phyloP scores from a whole-genome alignment of 2,888 invertebrate genomes.

The Caenorhabditis virilis region DNA sequence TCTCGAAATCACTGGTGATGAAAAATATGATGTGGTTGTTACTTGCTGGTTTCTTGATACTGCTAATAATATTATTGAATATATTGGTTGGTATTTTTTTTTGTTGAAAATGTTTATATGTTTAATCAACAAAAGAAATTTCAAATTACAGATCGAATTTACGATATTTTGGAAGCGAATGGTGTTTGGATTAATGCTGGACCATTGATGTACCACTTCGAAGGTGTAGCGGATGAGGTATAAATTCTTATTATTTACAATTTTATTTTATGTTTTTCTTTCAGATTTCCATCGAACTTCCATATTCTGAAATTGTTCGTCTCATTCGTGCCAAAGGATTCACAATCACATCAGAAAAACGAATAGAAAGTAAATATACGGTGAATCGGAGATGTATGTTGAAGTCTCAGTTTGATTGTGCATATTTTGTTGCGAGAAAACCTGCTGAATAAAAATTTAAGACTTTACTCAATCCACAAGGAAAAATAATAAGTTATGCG shows the following conservation, averaged over 20 bases:
- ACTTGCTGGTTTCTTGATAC: conserved; percentile 99
- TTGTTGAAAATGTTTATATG: neutral
- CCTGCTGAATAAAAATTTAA: neutral
- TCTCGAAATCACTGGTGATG: conserved; percentile 78
- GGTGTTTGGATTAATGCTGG: conserved; percentile 71
- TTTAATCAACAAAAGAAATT: too few species aligned
- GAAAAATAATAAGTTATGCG: neutral
- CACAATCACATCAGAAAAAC: conserved; percentile 21
- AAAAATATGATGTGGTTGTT: conserved; percentile 87
- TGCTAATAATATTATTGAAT: conserved; percentile 91
- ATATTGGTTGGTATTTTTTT: conserved; percentile 75
- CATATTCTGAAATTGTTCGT: conserved; percentile 38
- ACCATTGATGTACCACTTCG: conserved; percentile 82
- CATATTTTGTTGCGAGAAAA: conserved; percentile 39
- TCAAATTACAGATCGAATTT: conserved; percentile 73
- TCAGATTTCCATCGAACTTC: conserved; percentile 38
- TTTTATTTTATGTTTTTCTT: neutral
- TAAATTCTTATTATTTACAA: neutral
- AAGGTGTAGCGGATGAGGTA: conserved; percentile 48
- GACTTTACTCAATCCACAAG: neutral
- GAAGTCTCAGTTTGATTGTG: conserved; percentile 44
- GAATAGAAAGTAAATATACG: conserved; percentile 40
- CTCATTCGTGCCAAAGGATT: conserved; percentile 32
- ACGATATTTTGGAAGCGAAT: conserved; percentile 84
- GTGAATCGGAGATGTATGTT: conserved; percentile 47